Percentiles rank a stretch among this genome's conserved stretches.
Conservation (phyloP, 2,797 vertebrate genomes). For the Lateolabrax maculatus region DNA sequence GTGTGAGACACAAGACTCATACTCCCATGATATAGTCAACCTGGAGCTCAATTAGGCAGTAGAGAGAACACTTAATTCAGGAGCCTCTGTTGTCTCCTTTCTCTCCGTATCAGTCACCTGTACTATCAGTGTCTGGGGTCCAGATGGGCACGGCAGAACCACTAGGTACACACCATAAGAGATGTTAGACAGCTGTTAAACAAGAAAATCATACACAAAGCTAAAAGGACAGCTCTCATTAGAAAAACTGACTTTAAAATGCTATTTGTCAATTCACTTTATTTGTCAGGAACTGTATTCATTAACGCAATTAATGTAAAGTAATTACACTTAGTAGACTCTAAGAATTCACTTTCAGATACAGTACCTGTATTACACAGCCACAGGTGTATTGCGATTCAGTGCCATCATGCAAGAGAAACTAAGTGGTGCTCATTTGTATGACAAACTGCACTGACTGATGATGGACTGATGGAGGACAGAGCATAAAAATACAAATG, state of each 20-base stretch:
- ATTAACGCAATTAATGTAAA: too few species aligned
- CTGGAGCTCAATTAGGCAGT: conserved; percentile 11
- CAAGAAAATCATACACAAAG: not conserved
- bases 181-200: conserved; percentile 51
- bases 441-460: not conserved
- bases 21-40: conserved; percentile 18
- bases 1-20: conserved; percentile 29
- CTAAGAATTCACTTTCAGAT: not conserved
- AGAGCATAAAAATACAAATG: conserved; percentile 14
- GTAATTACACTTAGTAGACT: too few species aligned
- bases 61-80: conserved; percentile 16
- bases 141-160: conserved; percentile 21
- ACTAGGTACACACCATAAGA: conserved; percentile 6
- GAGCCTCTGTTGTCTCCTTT: not conserved
- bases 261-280: not conserved
- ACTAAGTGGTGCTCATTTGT: conserved; percentile 7
- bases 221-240: not conserved
- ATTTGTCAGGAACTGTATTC: conserved; percentile 1
- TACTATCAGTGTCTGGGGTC: not conserved
- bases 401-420: conserved; percentile 12
- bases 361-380: not conserved
- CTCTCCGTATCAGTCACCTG: conserved; percentile 29
- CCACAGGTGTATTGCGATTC: not conserved
- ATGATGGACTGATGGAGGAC: not conserved
- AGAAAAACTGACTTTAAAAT: not conserved